Evolutionary conservation across 37 sponge, comb jelly and placozoan genomes (phyloP), one percentile per base, ranked within the genome.

Genomic region (Ephydatia muelleri): DNA sequence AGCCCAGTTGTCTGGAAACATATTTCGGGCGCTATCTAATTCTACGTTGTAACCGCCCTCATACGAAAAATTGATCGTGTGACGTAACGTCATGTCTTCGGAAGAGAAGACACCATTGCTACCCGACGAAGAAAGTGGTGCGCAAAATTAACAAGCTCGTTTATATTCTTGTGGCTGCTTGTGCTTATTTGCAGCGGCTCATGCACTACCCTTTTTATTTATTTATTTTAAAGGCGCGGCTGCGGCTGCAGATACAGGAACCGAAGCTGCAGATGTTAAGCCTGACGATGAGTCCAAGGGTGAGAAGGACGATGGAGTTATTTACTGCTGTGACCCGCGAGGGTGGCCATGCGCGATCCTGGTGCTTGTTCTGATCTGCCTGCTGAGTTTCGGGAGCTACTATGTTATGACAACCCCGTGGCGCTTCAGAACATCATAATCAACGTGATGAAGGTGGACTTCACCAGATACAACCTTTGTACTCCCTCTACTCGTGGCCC

Each of bases 401-500:
- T 99, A 88, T 91, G 91, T 16, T 99, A 95, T 49, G 99, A 99
- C 76, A 99, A 99, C 77, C 99, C 99, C 5, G 94, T 97, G 29
- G 91, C 99, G 4, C 82, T 99, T 32, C 89, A 89, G 72, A 65
- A 75, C 29, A 79, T 73, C 66, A 88, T 90, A 70, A 88, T 83
- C 0, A 85, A 92, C 64, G 86, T 90, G 43, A 84, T 95, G 87
- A 25, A 71, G 4, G 76, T 96, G 5, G 76, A 91, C 40, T 73
- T 33, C 25, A 77, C 92, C 49, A 57, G 80, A 23, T 98, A 85
- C 73, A 82, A 84, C 78, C 79, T 97, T 89, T 96, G 34, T 99
- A 99, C 79, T 96, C 99, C 8, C 83, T 99, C 48, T 99, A 99
- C 88, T 97, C 97, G 43, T 99, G 99, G 99, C 99, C 99, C 16